Evolutionary conservation across 2,888 invertebrate species (phyloP).

Genomic region (Leucophenga montana): DNA sequence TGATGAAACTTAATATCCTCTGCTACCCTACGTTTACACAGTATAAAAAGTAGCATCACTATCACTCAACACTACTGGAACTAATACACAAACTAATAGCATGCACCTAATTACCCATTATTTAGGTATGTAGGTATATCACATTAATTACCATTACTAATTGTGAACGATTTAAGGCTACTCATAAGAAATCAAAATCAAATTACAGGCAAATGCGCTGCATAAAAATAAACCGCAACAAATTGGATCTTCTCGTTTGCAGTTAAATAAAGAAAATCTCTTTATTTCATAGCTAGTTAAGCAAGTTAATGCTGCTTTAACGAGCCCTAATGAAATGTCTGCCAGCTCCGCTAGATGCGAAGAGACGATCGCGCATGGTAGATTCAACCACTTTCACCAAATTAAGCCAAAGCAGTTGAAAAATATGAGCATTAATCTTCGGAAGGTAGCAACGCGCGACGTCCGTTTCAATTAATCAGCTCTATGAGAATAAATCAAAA

Average conservation of each 20-base stretch:
- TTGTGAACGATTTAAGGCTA: background rate
- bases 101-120: too few species aligned
- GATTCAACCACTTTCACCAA: slow-evolving; percentile 51
- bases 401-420: slow-evolving; percentile 36
- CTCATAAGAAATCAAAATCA: slow-evolving; percentile 5
- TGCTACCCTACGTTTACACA: too few species aligned
- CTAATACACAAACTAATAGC: too few species aligned
- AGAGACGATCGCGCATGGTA: background rate
- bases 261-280: slow-evolving; percentile 8
- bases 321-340: slow-evolving; percentile 56
- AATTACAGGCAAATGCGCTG: slow-evolving; percentile 18
- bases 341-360: slow-evolving; percentile 20
- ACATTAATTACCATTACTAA: background rate
- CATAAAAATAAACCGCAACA: slow-evolving; percentile 64
- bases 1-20: too few species aligned
- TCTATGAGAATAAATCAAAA: slow-evolving; percentile 61
- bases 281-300: slow-evolving; percentile 28
- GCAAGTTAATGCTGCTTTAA: slow-evolving; percentile 44
- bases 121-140: background rate
- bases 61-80: too few species aligned
- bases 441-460: slow-evolving; percentile 30
- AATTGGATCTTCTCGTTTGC: slow-evolving; percentile 40
- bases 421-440: slow-evolving; percentile 16
- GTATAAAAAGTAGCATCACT: too few species aligned
- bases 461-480: slow-evolving; percentile 63